These are phyloP conservation scores for Lophotriccus pileatus DNA, from an alignment of 2,797 vertebrate genomes.

Conservation along the genomic window DNA sequence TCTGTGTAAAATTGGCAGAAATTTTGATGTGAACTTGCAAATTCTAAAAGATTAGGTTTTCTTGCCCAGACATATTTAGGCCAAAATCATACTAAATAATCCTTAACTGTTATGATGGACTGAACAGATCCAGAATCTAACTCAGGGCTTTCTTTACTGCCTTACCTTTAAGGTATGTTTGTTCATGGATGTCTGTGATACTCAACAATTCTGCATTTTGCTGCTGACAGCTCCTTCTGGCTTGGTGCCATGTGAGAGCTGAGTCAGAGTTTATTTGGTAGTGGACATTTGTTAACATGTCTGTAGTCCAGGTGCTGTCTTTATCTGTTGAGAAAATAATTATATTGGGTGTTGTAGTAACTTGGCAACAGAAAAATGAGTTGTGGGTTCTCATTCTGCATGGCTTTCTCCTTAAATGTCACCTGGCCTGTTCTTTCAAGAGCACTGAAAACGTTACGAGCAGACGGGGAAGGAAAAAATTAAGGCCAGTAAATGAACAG, in stretches of 20 bases:
- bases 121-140: neutral
- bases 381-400: accelerated
- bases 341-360: neutral
- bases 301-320: constrained; percentile 79
- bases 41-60: neutral
- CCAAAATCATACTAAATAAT: neutral
- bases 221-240: constrained; percentile 89
- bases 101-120: neutral
- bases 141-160: neutral
- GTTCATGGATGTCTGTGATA: constrained; percentile 86
- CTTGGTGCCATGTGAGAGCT: constrained; percentile 88
- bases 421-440: neutral
- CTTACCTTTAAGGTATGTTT: constrained; percentile 87
- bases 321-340: constrained; percentile 62
- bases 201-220: constrained; percentile 88
- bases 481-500: neutral
- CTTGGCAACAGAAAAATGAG: neutral
- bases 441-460: neutral
- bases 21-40: neutral
- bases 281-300: constrained; percentile 78
- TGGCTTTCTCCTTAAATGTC: neutral
- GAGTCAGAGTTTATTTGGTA: constrained; percentile 88
- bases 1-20: neutral
- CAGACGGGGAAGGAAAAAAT: neutral
- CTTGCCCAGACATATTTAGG: neutral